Evolutionary conservation across 2,113 vertebrate genomes (phyloP).

Genomic region (Lepus americanus): DNA sequence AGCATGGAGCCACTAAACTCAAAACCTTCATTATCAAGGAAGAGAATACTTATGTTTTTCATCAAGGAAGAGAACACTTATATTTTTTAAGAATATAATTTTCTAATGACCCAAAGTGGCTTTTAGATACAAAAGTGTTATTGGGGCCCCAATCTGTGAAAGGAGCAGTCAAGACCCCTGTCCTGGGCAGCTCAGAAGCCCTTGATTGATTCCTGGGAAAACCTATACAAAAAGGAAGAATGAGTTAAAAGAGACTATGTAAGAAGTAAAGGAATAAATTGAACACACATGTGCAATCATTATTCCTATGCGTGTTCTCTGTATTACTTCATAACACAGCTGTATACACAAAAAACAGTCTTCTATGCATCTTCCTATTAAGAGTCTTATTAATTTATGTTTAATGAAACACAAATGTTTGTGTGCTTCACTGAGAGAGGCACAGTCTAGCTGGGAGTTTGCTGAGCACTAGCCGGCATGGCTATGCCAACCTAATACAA

Average conservation of each 20-base stretch:
- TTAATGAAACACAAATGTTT: constrained; percentile 88
- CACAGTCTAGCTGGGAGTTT: constrained; percentile 73
- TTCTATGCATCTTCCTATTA: constrained; percentile 85
- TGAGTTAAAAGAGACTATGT: constrained; percentile 81
- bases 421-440: constrained; percentile 81
- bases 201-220: constrained; percentile 85
- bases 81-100: constrained; percentile 80
- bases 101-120: constrained; percentile 74
- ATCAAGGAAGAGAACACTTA: constrained; percentile 77
- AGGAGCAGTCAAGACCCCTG: constrained; percentile 72
- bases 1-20: constrained; percentile 65
- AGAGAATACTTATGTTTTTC: constrained; percentile 79
- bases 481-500: constrained; percentile 84
- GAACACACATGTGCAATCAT: constrained; percentile 87
- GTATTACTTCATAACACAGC: constrained; percentile 88
- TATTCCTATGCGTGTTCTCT: constrained; percentile 85
- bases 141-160: constrained; percentile 57
- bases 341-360: constrained; percentile 84
- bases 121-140: constrained; percentile 78
- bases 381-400: constrained; percentile 86
- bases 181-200: constrained; percentile 82
- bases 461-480: constrained; percentile 75
- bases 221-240: constrained; percentile 80
- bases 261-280: constrained; percentile 88
- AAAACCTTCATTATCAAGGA: constrained; percentile 69